Conservation (phyloP, 2,113 vertebrate species). For the Dipodomys stephensi region DNA sequence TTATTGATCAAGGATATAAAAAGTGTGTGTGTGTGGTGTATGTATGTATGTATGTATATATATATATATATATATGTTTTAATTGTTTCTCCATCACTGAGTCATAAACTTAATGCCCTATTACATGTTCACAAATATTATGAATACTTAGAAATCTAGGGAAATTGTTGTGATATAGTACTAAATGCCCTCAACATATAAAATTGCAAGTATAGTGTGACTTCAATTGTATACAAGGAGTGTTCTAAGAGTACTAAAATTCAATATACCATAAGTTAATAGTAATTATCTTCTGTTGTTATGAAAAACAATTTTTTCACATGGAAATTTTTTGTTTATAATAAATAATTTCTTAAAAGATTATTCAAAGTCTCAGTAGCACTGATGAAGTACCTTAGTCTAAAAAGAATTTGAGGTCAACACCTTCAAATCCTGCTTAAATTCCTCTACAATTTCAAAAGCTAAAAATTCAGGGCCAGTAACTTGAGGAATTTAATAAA, state of each 20-base stretch:
- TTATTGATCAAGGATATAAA: neutral
- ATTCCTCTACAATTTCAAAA: slow-evolving; percentile 68
- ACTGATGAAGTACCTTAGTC: neutral
- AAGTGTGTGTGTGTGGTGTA: too few relatives aligned
- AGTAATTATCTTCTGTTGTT: neutral
- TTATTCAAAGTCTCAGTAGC: slow-evolving; percentile 3
- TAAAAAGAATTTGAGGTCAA: neutral
- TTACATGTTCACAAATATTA: slow-evolving; percentile 29
- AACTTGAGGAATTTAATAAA: slow-evolving; percentile 82
- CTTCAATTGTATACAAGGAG: neutral
- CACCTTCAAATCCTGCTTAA: slow-evolving; percentile 45
- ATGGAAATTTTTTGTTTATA: slow-evolving; percentile 16
- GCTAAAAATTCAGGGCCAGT: slow-evolving; percentile 62
- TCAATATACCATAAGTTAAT: slow-evolving; percentile 43
- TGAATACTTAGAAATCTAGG: neutral
- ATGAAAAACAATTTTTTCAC: neutral
- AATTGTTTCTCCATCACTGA: slow-evolving; percentile 6
- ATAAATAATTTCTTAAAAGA: neutral
- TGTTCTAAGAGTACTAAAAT: neutral
- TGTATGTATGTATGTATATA: neutral
- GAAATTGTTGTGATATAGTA: neutral
- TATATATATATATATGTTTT: neutral
- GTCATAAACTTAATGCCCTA: slow-evolving; percentile 16
- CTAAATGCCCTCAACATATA: slow-evolving; percentile 26
- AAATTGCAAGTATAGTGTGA: neutral